Base-by-base conservation (phyloP, 2,113 vertebrate species). In the Malurus alboscapulatus region DNA sequence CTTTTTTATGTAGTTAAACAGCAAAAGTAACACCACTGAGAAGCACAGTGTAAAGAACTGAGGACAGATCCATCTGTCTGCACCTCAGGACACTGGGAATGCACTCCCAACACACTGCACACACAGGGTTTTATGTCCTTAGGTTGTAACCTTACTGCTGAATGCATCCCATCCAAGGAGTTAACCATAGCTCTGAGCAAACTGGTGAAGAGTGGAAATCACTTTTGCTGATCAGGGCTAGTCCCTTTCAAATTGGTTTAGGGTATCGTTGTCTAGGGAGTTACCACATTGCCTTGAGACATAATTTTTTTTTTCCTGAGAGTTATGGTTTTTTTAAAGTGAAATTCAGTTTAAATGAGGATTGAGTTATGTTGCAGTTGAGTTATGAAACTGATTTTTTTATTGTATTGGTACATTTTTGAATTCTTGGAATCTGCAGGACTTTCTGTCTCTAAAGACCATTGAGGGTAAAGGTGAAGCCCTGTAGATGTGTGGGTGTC, bases 241-340 rank as follows among this genome's bases (percentile, higher is more conserved):
- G 6, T 12, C 9, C 17, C 24, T 62, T 42, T 16, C 48, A 90
- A 36, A 32, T 20, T 30, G n/a, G 9, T 15, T 57, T 18, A 27
- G 36, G 14, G 6, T 53, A 61, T 36, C 48, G 45, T 45, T 40
- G 9, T 58, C 30, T 36, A 21, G 26, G 34, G 54, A 78, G 12
- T 13, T 78, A 82, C 7, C 18, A 48, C 8, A 3, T 29, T 86
- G 24, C n/a, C 38, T 57, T 38, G 30, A 55, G 62, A 50, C 27
- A 27, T 17, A 54, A 22, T 50, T 44, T 30, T 44, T 53, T 75
- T 75, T 59, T 9, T 2, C 8, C 13, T 51, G 21, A 1, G 3
- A 19, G 13, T 13, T 25, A 8, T 11, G 6, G 0, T 1, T 8
- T 51, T 83, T 81, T 17, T 44, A 1, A 24, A 17, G 30, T 22